These are phyloP conservation scores for Netelia inedita DNA, from an alignment of 2,888 invertebrate species.

Conservation along the genomic window DNA sequence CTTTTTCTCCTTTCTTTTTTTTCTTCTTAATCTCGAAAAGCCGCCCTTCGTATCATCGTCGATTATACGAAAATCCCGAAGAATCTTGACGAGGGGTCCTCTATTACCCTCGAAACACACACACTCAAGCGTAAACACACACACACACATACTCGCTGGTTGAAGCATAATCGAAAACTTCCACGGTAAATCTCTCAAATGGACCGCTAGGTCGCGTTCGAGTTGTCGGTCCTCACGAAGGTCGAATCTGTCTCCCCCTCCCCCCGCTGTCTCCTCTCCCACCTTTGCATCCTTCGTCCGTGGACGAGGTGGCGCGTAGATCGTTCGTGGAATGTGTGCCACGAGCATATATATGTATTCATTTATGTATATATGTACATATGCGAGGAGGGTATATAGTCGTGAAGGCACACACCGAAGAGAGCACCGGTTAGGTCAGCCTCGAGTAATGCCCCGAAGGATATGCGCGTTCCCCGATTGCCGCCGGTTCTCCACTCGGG, in stretches of 20 bases:
- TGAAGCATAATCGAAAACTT: slow-evolving; percentile 24
- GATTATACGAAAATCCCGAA: neutral
- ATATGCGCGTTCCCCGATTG: slow-evolving; percentile 74
- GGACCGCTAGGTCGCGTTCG: slow-evolving; percentile 68
- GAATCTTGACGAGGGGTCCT: neutral
- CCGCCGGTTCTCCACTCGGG: slow-evolving; percentile 75
- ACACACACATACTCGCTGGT: neutral
- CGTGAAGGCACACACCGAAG: slow-evolving; percentile 14
- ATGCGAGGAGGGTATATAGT: neutral
- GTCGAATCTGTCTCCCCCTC: slow-evolving; percentile 43
- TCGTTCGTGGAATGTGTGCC: slow-evolving; percentile 62
- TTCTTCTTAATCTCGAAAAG: neutral
- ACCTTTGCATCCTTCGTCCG: slow-evolving; percentile 25
- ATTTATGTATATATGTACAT: slow-evolving; percentile 10
- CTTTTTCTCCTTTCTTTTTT: neutral
- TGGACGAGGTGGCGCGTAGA: slow-evolving; percentile 38
- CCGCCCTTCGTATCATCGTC: slow-evolving; percentile 16
- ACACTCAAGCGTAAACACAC: neutral
- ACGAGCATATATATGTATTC: slow-evolving; percentile 16
- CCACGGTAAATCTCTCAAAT: slow-evolving; percentile 38
- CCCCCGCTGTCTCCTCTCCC: neutral
- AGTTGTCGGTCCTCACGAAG: slow-evolving; percentile 54
- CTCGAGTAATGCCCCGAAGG: slow-evolving; percentile 74
- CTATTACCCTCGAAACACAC: neutral
- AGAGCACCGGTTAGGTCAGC: slow-evolving; percentile 78